Percentiles rank a stretch among this genome's conserved stretches.
phyloP scores from a whole-genome alignment of 2,113 vertebrate genomes.

The Epinephelus moara region DNA sequence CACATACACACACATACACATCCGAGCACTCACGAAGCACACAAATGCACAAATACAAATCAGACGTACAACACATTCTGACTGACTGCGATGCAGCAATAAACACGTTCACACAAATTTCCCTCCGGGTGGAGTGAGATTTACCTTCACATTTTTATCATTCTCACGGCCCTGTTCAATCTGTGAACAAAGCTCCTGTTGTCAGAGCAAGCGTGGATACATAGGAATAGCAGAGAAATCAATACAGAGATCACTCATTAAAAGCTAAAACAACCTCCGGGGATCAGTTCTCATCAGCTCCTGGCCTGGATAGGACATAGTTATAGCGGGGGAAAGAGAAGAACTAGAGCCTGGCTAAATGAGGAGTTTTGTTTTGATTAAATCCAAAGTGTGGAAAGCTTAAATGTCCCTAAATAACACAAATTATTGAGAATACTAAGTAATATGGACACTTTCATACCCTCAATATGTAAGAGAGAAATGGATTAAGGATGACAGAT shows the following conservation, averaged over 20 bases:
- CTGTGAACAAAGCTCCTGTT: conserved; percentile 58
- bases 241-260: conserved; percentile 71
- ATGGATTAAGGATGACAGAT: conserved; percentile 20
- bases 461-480: conserved; percentile 15
- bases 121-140: conserved; percentile 9
- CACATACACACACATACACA: conserved; percentile 41
- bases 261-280: conserved; percentile 41
- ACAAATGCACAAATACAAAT: conserved; percentile 20
- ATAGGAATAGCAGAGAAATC: conserved; percentile 58
- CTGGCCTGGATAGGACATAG: not conserved
- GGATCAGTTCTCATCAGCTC: conserved; percentile 47
- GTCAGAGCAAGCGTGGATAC: conserved; percentile 49
- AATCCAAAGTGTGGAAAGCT: not conserved
- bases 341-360: not conserved
- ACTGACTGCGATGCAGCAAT: conserved; percentile 21
- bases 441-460: not conserved
- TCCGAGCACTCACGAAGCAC: not conserved
- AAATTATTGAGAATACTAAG: not conserved
- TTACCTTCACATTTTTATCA: conserved; percentile 55
- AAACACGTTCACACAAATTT: conserved; percentile 26
- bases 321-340: conserved; percentile 12
- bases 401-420: not conserved
- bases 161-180: conserved; percentile 48
- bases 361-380: not conserved
- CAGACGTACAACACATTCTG: conserved; percentile 23